Evolutionary conservation across 2,797 vertebrate genomes (phyloP).

Genomic region (Fistularia commersonii): DNA sequence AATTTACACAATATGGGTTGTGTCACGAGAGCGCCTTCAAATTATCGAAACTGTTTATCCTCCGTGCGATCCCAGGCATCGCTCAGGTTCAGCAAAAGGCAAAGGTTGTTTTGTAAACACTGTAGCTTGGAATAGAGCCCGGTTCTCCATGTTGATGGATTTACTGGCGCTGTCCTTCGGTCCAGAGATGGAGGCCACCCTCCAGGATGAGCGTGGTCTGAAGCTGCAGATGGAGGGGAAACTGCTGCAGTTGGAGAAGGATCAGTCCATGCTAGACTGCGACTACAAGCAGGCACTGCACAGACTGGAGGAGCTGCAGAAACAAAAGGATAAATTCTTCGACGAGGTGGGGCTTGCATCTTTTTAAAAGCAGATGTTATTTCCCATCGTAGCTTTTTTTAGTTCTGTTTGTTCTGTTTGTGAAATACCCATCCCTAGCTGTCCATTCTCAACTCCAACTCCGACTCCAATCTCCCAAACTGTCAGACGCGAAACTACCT

Average conservation of each 20-base stretch:
- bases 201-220: conserved; percentile 84
- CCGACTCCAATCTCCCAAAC: too few relatives aligned
- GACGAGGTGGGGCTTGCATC: conserved; percentile 80
- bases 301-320: conserved; percentile 82
- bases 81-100: too few relatives aligned
- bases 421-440: too few relatives aligned
- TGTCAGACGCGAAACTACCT: too few relatives aligned
- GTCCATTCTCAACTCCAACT: too few relatives aligned
- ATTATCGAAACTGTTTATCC: too few relatives aligned
- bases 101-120: conserved; percentile 12
- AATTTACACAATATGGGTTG: too few relatives aligned
- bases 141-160: neutral
- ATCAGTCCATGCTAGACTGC: conserved; percentile 88
- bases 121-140: too few relatives aligned
- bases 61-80: too few relatives aligned
- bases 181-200: conserved; percentile 88
- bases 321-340: conserved; percentile 82
- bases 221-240: conserved; percentile 89
- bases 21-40: too few relatives aligned
- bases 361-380: neutral
- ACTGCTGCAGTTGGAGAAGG: conserved; percentile 88
- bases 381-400: neutral
- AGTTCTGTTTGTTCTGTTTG: too few relatives aligned
- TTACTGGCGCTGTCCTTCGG: neutral
- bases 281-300: conserved; percentile 89